Base-by-base conservation (phyloP, 2,113 vertebrate species). In the Pungitius pungitius region DNA sequence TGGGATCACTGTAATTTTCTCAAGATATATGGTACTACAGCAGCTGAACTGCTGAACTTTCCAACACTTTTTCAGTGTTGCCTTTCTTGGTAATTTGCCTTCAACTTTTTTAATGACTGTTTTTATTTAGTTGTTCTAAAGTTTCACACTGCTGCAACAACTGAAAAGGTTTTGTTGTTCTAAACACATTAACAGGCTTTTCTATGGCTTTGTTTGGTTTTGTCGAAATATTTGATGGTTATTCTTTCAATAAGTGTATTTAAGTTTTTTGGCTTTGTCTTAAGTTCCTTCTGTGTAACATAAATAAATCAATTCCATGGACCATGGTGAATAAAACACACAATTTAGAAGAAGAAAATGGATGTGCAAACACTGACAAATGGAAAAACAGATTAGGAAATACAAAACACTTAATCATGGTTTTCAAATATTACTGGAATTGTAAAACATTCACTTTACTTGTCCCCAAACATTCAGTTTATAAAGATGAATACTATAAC, bases 401-500 rank as follows among this genome's bases (percentile, higher is more conserved):
- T 6, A 6, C 5, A 5, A 35, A 35, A 35, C 33, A 30, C 33
- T 35, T 35, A 6, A 35, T 8, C 33, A 35, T 35, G 33, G 33
- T 30, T 30, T 30, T 30, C 30, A 30, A 30, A 30, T 30, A 30
- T 30, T 30, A 30, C 30, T 30, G 30, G 30, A 30, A 30, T 30
- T 5, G 30, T 30, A 2, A 30, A 35, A 24, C 39, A 12, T 26
- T 15, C 18, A 35, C 40, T 51, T 6, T 11, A 45, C 22, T 65
- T 4, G 39, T 17, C 57, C 14, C 30, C 49, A 9, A 60, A 35
- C 10, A 3, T 14, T 58, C 37, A 58, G 75, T 72, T 35, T 35
- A 35, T 64, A 59, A 20, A 81, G 54, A 78, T 51, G 3, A 8
- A 54, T 57, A 6, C 15, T 47, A 8, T 18, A 58, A 61, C 40